Base-by-base conservation (phyloP, 2,888 invertebrate species). In the Drosophila antonietae region DNA sequence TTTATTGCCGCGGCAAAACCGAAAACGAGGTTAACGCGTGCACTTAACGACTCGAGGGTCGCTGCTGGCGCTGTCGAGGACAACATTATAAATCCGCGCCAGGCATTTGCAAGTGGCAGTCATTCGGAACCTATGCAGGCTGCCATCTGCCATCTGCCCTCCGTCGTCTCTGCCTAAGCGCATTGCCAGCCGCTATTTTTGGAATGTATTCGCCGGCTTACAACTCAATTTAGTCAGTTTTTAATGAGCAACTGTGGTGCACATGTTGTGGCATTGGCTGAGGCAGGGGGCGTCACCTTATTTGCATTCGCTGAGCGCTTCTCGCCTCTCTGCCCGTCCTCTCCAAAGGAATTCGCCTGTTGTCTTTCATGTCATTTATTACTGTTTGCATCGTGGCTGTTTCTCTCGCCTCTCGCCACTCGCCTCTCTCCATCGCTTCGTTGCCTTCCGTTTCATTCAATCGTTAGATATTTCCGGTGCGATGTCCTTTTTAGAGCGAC, bases 71-170 rank as follows among this genome's bases (percentile, higher is more conserved):
- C 35, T 69, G 80, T 53, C 73, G 78, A 88, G 88, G 84, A 88
- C 87, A 88, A 88, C 84, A 88, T 84, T 84, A 84, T 84, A 84
- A 84, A 84, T 84, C 84, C 75, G 81, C 68, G 75, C 68, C 84
- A 88, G 88, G 88, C 84, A 88, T 86, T 88, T 84, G 83, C 88
- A 83, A 86, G 88, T 88, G 84, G 81, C 88, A 84, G 86, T 76
- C 72, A 70, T 76, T 76, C 61, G 61, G 65, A 55, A 56, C 83
- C 76, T 81, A 47, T 10, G 55, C 53, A 39, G 20, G 7, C 44
- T 14, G 44, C 43, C 43, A 3, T 33, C 44, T 14, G 44, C 43
- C 43, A 3, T 33, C 66, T 52, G 58, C 41, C 68, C 1, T 9
- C 64, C 62, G 9, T 8, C 35, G 52, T 28, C 66, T 52, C 66